Evolutionary conservation across 1,140 invertebrate species (phyloP), one percentile per base, ranked within the genome.

Genomic region (Apis florea): DNA sequence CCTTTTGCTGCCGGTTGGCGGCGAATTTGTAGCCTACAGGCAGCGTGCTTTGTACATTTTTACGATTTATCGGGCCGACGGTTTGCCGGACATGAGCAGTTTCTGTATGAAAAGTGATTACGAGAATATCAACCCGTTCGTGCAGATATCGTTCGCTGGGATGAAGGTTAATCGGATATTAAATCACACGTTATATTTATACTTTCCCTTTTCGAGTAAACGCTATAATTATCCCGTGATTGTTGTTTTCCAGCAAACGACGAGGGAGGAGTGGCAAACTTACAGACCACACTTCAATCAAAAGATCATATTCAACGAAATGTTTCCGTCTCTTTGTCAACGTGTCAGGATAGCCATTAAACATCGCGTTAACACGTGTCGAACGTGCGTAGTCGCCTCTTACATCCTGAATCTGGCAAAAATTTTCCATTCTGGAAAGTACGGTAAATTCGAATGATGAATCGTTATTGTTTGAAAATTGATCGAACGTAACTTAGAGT

Each of bases 1-100:
- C 90, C 92, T 97, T 56, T 91, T 97, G 51, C 92, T 96, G 63
- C 96, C 96, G 1, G 94, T 95, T 40, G 95, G 95, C 6, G 94
- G 95, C 63, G 94, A 95, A n/a, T 94, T 94, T 21, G 92, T 95
- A 67, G 93, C 51, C 93, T 96, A 91, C 83, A 88, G 95, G 83
- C 95, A 95, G 90, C 93, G 94, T 84, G 96, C 95, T 9, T 93
- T 93, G 75, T 96, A 95, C 89, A 93, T 95, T 80, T 95, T 97
- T 49, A 93, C 95, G 77, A 92, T 97, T 73, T 96, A 96, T 91
- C 93, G 94, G 80, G 96, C 95, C 3, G 95, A 96, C 87, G 96
- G 95, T 77, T 92, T 97, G 31, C 94, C 56, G 93, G 93, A 85
- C 91, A 95, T 93, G 94, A 89, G 83, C 77, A 89, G 86, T 78